Evolutionary conservation across 35 echinoderm and acorn worm genomes (phyloP).

Genomic region (Ophioderma brevispina): DNA sequence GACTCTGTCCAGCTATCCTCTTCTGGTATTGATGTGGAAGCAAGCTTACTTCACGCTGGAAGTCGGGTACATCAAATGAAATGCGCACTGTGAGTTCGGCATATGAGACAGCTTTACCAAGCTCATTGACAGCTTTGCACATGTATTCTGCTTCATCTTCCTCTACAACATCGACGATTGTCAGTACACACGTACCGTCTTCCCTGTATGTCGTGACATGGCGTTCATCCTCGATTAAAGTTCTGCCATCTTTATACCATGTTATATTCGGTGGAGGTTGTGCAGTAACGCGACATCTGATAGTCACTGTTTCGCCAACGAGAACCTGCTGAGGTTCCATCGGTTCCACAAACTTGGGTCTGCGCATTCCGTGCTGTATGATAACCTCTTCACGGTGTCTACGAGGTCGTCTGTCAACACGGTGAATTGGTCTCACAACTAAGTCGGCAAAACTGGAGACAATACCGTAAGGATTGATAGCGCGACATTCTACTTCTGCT

Average conservation of each 20-base stretch:
- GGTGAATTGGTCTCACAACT: conserved; percentile 85
- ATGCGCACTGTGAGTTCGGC: conserved; percentile 70
- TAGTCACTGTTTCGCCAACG: conserved; percentile 71
- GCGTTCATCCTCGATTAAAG: conserved; percentile 57
- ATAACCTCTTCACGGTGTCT: conserved; percentile 58
- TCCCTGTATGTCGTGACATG: conserved; percentile 55
- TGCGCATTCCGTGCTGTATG: conserved; percentile 53
- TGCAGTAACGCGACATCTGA: conserved; percentile 63
- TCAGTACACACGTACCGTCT: conserved; percentile 86
- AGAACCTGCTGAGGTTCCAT: conserved; percentile 57
- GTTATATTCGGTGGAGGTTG: conserved; percentile 82
- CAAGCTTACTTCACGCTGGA: conserved; percentile 41
- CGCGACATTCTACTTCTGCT: conserved; percentile 95
- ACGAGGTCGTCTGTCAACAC: conserved; percentile 46
- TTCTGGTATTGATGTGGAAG: conserved; percentile 80
- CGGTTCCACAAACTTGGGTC: conserved; percentile 78
- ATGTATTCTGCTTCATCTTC: conserved; percentile 99
- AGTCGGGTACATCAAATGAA: conserved; percentile 28
- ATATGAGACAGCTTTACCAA: conserved; percentile 91
- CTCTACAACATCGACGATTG: conserved; percentile 68
- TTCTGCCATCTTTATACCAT: conserved; percentile 97
- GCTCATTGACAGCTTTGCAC: conserved; percentile 97
- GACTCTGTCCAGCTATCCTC: conserved; percentile 76
- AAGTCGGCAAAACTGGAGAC: conserved; percentile 87
- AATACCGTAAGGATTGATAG: conserved; percentile 76